Evolutionary conservation across 2,113 vertebrate genomes (phyloP), one percentile per base, ranked within the genome.

Genomic region (Brevimyrus niger): DNA sequence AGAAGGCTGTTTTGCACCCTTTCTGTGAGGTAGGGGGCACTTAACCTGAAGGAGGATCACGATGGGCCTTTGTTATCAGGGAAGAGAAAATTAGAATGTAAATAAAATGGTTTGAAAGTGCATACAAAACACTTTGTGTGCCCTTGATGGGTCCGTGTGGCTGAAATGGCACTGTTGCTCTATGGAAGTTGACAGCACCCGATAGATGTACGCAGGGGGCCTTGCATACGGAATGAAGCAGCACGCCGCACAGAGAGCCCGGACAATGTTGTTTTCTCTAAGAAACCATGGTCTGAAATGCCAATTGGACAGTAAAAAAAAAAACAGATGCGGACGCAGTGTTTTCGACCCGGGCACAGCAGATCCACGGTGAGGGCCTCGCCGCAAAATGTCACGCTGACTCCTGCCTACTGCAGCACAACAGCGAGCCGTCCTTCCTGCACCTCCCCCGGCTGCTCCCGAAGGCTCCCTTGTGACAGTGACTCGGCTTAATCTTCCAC

Each of bases 321-420:
- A 89, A 95, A 21, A 21, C 2, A 51, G 47, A 86, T 91, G 94
- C 92, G 92, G 92, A 89, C 92, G 90, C 89, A 94, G 90, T 46
- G 48, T 93, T 91, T 92, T 91, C 92, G 92, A 94, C 93, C 92
- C 90, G 90, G 87, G 92, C 93, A 92, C 55, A 87, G 86, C 84
- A 92, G 91, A 91, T 93, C 93, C 92, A 91, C 90, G 73, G 85
- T 46, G 87, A 91, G 90, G 90, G 92, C 86, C 88, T 89, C 48
- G 87, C 89, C 90, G 3, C 48, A 90, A 94, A 94, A 95, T 95
- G 94, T 94, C 93, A 94, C 87, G 90, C 90, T 91, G 91, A 91
- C 89, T 93, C 91, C 91, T 88, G 58, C 88, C 80, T 84, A 89
- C 92, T 91, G 92, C 92, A 89, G 91, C 80, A 89, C 89, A 87